Evolutionary conservation across 2,888 invertebrate species (phyloP).

Genomic region (Cataglyphis rosenhaueri): DNA sequence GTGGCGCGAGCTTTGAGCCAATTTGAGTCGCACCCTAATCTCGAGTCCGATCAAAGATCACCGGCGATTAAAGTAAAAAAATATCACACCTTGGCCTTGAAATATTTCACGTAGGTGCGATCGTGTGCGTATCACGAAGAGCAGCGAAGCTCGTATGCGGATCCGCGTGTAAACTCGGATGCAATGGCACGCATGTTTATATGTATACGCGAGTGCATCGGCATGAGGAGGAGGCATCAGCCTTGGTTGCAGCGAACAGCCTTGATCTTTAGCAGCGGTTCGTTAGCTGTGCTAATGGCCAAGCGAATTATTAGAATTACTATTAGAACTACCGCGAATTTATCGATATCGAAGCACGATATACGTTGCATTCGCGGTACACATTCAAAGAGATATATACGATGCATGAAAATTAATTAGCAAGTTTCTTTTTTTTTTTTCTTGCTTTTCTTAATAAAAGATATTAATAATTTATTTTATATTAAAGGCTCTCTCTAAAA

Average conservation of each 20-base stretch:
- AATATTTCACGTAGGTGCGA: slow-evolving; percentile 47
- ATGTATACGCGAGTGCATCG: slow-evolving; percentile 42
- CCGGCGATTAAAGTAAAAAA: slow-evolving; percentile 32
- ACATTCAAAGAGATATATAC: background rate
- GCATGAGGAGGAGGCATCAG: slow-evolving; percentile 46
- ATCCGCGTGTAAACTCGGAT: background rate
- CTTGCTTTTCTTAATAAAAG: background rate
- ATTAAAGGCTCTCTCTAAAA: background rate
- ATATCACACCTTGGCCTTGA: slow-evolving; percentile 49
- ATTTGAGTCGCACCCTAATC: slow-evolving; percentile 30
- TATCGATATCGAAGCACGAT: slow-evolving; percentile 46
- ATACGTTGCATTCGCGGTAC: background rate
- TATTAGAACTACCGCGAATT: slow-evolving; percentile 43
- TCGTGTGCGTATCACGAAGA: slow-evolving; percentile 7
- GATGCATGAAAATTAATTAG: background rate
- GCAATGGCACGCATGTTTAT: slow-evolving; percentile 17
- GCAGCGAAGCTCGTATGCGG: background rate
- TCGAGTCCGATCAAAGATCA: slow-evolving; percentile 41
- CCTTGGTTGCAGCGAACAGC: slow-evolving; percentile 46
- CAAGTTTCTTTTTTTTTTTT: background rate
- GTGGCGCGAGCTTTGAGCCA: slow-evolving; percentile 7
- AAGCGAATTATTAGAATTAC: slow-evolving; percentile 58
- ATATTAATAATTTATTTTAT: background rate
- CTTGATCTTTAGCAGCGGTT: slow-evolving; percentile 54
- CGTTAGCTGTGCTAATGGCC: slow-evolving; percentile 60